Percentiles rank a stretch among this genome's conserved stretches.
These are phyloP conservation scores for Eumaeus atala DNA, from an alignment of 1,140 invertebrate genomes.

Conservation along the genomic window DNA sequence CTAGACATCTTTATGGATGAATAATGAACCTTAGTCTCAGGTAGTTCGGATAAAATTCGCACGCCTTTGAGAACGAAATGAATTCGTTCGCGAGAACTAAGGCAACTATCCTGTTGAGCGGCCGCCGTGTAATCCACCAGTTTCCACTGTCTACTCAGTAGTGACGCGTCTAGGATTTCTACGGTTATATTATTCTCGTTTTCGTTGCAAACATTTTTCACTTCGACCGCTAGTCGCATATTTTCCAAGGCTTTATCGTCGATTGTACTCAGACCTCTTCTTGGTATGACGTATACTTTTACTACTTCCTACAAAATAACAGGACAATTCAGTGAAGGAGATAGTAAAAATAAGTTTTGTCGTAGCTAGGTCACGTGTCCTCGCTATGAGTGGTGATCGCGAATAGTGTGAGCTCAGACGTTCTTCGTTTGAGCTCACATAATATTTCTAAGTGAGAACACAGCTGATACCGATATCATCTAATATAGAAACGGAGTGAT, in stretches of 20 bases:
- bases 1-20: constrained; percentile 51
- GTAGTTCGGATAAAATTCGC: constrained; percentile 37
- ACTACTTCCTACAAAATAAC: constrained; percentile 52
- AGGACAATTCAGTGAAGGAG: background rate
- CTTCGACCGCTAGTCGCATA: constrained; percentile 55
- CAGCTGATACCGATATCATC: no score
- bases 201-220: constrained; percentile 63
- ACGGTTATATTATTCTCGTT: constrained; percentile 45
- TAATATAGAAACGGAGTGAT: no score
- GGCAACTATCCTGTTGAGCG: constrained; percentile 31
- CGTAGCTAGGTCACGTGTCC: no score
- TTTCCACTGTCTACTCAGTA: constrained; percentile 65
- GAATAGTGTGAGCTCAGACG: no score
- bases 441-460: no score
- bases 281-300: constrained; percentile 53
- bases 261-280: constrained; percentile 41
- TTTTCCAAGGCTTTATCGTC: constrained; percentile 44
- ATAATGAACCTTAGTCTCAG: constrained; percentile 43
- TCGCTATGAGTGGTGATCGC: no score
- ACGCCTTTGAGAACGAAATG: constrained; percentile 56
- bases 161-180: constrained; percentile 56
- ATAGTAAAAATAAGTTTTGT: constrained; percentile 14
- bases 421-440: no score
- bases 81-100: constrained; percentile 53
- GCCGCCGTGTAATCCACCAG: constrained; percentile 44